These are phyloP conservation scores for Apoda limacodes DNA, from an alignment of 2,888 invertebrate species.

Conservation along the genomic window DNA sequence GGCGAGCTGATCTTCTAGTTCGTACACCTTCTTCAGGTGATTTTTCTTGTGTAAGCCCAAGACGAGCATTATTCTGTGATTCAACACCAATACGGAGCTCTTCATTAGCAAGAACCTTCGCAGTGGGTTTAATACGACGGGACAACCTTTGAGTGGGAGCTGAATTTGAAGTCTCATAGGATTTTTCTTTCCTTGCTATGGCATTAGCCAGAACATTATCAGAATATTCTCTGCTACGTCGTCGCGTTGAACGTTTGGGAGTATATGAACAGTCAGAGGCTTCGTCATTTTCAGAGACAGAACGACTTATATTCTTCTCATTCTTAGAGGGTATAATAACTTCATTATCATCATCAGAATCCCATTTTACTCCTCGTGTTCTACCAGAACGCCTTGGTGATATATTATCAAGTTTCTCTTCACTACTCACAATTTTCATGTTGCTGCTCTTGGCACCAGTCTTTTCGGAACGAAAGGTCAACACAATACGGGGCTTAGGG, in stretches of 20 bases:
- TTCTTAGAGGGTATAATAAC: conserved; percentile 34
- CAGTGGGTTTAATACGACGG: conserved; percentile 74
- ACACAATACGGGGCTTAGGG: conserved; percentile 70
- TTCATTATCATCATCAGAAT: conserved; percentile 47
- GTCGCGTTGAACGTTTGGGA: conserved; percentile 73
- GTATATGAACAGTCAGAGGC: conserved; percentile 41
- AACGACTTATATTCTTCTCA: conserved; percentile 29
- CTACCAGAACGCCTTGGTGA: conserved; percentile 46
- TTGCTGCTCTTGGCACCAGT: conserved; percentile 62
- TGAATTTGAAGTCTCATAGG: conserved; percentile 65
- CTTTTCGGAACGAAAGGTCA: conserved; percentile 73
- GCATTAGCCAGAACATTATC: conserved; percentile 77
- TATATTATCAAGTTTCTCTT: conserved; percentile 51
- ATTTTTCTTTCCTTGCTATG: conserved; percentile 79
- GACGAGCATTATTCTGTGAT: conserved; percentile 66
- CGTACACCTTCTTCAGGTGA: conserved; percentile 46
- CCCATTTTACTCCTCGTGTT: conserved; percentile 40
- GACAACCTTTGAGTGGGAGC: conserved; percentile 38
- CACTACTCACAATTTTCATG: conserved; percentile 62
- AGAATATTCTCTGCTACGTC: conserved; percentile 71
- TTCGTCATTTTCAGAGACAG: conserved; percentile 50
- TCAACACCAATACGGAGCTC: conserved; percentile 70
- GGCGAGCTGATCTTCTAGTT: conserved; percentile 40
- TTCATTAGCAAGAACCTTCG: conserved; percentile 75
- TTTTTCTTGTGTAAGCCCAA: conserved; percentile 48